Percentiles rank a stretch among this genome's conserved stretches.
Conservation (phyloP, 1,140 invertebrate genomes). For the Goniozus legneri region DNA sequence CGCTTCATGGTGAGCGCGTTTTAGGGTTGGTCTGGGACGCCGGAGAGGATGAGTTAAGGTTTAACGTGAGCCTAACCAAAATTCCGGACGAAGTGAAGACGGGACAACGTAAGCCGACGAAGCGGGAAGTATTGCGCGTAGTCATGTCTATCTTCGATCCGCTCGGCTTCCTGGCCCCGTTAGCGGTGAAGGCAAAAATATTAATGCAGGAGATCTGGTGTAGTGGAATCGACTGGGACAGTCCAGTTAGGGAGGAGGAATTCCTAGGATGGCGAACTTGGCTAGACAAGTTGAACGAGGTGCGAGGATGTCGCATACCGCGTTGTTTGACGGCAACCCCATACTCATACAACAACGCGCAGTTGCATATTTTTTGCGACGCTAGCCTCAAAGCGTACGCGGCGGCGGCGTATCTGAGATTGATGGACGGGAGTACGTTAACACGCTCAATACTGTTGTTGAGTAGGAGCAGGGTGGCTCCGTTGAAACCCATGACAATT, state of each 20-base stretch:
- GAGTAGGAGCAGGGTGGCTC: constrained; percentile 1
- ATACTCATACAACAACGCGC: background rate
- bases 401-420: constrained; percentile 3
- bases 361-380: constrained; percentile 36
- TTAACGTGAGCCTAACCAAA: background rate
- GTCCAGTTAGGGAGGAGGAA: background rate
- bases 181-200: constrained; percentile 17
- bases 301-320: background rate
- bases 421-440: background rate
- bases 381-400: constrained; percentile 14
- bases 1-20: background rate
- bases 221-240: constrained; percentile 7
- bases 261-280: background rate
- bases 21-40: background rate
- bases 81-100: background rate
- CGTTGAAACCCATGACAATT: constrained; percentile 18
- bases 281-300: background rate
- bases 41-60: background rate
- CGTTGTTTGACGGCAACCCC: background rate
- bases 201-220: constrained; percentile 23
- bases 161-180: constrained; percentile 19
- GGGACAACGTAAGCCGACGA: background rate
- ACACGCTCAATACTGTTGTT: background rate
- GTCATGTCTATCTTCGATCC: constrained; percentile 25
- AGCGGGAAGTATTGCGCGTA: background rate